Evolutionary conservation across 30 jellyfish, hydroid and myxozoan genomes (phyloP).

Genomic region (Hydractinia echinata): DNA sequence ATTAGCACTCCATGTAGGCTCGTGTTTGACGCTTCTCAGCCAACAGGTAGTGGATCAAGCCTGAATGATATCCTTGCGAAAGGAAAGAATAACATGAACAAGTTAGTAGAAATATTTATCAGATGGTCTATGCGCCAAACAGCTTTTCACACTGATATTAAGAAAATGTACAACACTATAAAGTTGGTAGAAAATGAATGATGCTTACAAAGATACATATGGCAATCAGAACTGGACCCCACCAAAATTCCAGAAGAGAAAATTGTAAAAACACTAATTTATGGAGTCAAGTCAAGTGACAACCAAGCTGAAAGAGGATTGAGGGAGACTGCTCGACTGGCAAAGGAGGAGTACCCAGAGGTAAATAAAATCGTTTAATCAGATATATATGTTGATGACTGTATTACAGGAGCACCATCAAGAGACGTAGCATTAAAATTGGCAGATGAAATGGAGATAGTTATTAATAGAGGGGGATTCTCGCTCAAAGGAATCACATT

Average conservation of each 20-base stretch:
- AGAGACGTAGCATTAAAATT: not conserved
- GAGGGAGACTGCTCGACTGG: not conserved
- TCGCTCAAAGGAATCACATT: too few relatives aligned
- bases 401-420: not conserved
- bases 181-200: too few relatives aligned
- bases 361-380: not conserved
- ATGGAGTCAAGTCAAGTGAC: too few relatives aligned
- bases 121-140: too few relatives aligned
- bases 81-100: conserved; percentile 10
- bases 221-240: conserved; percentile 25
- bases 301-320: conserved; percentile 5
- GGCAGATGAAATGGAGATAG: conserved; percentile 13
- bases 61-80: not conserved
- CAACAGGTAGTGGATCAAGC: conserved; percentile 3
- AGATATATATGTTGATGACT: conserved; percentile 10
- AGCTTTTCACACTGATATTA: too few relatives aligned
- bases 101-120: conserved; percentile 16
- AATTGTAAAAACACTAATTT: too few relatives aligned
- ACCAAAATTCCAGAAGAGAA: conserved; percentile 10
- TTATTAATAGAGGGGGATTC: too few relatives aligned
- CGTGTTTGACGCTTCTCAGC: conserved; percentile 1
- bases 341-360: conserved; percentile 4
- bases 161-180: too few relatives aligned
- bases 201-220: too few relatives aligned
- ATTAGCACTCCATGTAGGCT: not conserved